Evolutionary conservation across 2,797 vertebrate species (phyloP).

Genomic region (Halcyon leucocephala): DNA sequence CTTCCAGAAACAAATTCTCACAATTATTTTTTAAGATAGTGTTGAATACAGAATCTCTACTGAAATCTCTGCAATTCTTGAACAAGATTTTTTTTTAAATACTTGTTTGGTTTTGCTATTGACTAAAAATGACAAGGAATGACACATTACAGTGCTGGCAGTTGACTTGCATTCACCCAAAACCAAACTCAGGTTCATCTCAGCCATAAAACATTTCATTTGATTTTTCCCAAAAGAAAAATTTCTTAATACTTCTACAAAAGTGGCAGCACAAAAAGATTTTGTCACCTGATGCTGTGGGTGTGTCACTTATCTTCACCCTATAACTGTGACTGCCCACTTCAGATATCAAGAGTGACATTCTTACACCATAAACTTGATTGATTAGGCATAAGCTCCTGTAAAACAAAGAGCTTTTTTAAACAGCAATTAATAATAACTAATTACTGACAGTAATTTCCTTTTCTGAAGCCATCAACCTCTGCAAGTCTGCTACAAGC

Average conservation of each 20-base stretch:
- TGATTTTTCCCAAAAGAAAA: background rate
- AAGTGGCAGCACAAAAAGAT: background rate
- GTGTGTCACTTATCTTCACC: background rate
- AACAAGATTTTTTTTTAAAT: background rate
- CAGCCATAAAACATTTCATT: background rate
- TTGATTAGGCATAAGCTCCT: background rate
- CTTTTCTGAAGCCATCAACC: background rate
- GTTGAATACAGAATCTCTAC: background rate
- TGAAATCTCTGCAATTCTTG: background rate
- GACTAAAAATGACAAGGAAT: background rate
- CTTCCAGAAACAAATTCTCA: constrained; percentile 22
- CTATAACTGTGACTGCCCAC: background rate
- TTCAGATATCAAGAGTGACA: background rate
- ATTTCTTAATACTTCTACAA: background rate
- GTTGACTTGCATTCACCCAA: background rate
- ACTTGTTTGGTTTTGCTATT: background rate
- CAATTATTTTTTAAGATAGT: background rate
- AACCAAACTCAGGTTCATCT: background rate
- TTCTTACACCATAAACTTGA: background rate
- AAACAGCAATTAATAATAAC: background rate
- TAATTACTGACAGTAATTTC: background rate
- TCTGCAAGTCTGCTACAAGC: background rate
- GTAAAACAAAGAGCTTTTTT: background rate
- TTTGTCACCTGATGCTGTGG: background rate
- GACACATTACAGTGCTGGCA: background rate